These are phyloP conservation scores for Diplolepis rosae DNA, from an alignment of 2,888 invertebrate genomes.

Conservation along the genomic window DNA sequence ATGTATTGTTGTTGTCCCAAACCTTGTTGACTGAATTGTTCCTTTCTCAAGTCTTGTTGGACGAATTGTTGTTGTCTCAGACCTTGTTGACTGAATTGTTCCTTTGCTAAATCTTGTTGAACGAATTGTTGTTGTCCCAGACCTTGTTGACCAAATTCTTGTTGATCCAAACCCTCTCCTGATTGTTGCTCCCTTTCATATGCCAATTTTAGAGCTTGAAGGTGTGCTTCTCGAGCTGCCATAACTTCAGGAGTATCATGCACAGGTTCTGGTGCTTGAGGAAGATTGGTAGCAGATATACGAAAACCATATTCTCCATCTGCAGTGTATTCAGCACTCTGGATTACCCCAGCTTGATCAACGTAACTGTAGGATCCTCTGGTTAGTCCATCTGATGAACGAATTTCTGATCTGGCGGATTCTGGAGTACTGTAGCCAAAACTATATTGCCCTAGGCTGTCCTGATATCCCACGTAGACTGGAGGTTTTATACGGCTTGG, in stretches of 20 bases:
- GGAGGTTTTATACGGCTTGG: constrained; percentile 37
- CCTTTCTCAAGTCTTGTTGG: constrained; percentile 42
- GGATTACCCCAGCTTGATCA: constrained; percentile 72
- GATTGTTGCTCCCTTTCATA: constrained; percentile 54
- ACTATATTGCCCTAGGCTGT: constrained; percentile 72
- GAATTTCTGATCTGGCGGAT: constrained; percentile 69
- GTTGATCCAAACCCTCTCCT: background rate
- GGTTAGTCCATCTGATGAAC: constrained; percentile 71
- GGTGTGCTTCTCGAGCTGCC: constrained; percentile 68
- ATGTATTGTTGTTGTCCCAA: background rate
- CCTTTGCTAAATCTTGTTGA: background rate
- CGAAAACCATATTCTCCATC: constrained; percentile 74
- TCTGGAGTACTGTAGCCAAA: constrained; percentile 70
- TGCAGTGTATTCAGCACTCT: constrained; percentile 73
- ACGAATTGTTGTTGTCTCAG: constrained; percentile 48
- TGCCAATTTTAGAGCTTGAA: constrained; percentile 66
- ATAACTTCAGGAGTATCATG: constrained; percentile 71
- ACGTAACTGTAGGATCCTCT: constrained; percentile 73
- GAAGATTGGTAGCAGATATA: constrained; percentile 74
- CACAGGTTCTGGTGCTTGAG: constrained; percentile 63
- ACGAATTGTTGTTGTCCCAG: background rate
- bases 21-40: background rate
- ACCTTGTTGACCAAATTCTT: background rate
- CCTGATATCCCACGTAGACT: constrained; percentile 66
- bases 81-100: background rate